Evolutionary conservation across 2,113 vertebrate species (phyloP).

Genomic region (Phyllostomus discolor): DNA sequence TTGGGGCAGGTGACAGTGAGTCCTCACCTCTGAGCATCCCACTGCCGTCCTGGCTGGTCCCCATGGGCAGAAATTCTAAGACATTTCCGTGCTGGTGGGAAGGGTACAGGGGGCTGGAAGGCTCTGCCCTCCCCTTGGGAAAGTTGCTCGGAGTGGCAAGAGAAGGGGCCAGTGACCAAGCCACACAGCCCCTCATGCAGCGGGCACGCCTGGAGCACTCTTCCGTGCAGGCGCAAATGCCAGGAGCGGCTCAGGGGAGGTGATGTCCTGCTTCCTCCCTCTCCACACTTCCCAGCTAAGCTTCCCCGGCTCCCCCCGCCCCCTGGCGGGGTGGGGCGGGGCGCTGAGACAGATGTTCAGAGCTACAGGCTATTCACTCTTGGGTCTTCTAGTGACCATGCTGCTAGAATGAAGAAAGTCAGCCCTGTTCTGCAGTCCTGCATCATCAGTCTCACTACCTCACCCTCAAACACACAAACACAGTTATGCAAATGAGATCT

Average conservation of each 20-base stretch:
- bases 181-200: background rate
- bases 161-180: background rate
- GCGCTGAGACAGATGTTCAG: background rate
- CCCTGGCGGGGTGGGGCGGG: too few relatives aligned
- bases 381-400: background rate
- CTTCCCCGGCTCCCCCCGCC: too few relatives aligned
- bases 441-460: background rate
- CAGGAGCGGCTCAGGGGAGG: background rate
- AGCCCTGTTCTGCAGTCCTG: background rate
- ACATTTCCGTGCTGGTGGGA: background rate
- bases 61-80: background rate
- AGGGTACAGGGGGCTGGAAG: too few relatives aligned
- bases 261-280: background rate
- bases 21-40: background rate
- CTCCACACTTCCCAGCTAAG: background rate
- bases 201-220: rapidly evolving
- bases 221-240: background rate
- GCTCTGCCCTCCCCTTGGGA: background rate
- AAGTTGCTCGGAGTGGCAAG: background rate
- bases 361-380: background rate
- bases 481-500: background rate
- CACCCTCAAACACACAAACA: background rate
- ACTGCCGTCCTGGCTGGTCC: background rate
- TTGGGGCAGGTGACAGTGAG: background rate
- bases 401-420: background rate